A percentile compares a stretch with the other conserved stretches of the same genome.
Evolutionary conservation across 2,888 invertebrate genomes (phyloP).

Genomic region (Nomada goodeniana): DNA sequence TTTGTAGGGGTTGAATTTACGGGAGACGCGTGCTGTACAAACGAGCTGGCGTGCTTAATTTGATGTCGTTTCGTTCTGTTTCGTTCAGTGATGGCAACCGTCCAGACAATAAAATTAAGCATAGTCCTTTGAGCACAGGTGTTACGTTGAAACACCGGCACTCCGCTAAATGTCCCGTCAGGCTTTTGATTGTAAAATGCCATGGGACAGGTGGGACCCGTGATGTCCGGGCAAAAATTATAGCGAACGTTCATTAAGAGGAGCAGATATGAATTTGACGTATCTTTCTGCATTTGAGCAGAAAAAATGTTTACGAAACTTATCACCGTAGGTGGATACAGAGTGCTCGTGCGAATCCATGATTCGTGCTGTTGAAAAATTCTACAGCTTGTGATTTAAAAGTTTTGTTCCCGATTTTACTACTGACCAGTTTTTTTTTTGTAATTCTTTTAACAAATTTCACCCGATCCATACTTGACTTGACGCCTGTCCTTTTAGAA

Average conservation of each 20-base stretch:
- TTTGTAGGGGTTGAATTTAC: constrained; percentile 50
- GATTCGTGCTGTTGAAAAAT: too few species aligned
- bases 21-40: constrained; percentile 16
- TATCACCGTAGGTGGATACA: too few species aligned
- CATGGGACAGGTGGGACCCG: background rate
- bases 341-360: too few species aligned
- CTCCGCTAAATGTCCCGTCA: constrained; percentile 36
- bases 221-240: constrained; percentile 4
- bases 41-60: constrained; percentile 52
- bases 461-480: too few species aligned
- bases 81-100: constrained; percentile 54
- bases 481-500: too few species aligned
- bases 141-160: constrained; percentile 22
- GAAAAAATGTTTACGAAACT: too few species aligned
- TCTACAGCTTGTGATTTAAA: too few species aligned
- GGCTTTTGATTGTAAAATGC: constrained; percentile 18
- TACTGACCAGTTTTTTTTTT: too few species aligned
- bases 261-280: too few species aligned
- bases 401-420: too few species aligned
- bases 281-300: too few species aligned
- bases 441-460: too few species aligned
- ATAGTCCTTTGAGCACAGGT: constrained; percentile 31
- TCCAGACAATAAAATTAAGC: constrained; percentile 62
- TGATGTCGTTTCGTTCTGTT: constrained; percentile 51
- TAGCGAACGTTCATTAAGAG: background rate